phyloP scores from a whole-genome alignment of 2,888 invertebrate genomes.

The Cheilosia variabilis region DNA sequence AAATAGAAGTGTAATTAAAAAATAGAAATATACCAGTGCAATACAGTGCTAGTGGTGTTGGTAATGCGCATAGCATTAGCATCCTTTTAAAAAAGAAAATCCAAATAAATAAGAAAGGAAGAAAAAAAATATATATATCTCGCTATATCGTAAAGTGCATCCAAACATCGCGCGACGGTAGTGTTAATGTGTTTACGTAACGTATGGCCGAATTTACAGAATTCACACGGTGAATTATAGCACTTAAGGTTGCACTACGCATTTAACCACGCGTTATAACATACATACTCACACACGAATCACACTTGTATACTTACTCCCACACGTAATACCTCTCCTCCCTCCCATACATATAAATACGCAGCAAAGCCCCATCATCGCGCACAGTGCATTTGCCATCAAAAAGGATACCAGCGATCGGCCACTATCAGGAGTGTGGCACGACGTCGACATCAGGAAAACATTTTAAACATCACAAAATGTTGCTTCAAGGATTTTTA shows the following conservation, averaged over 20 bases:
- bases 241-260: constrained; percentile 74
- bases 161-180: constrained; percentile 45
- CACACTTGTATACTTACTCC: constrained; percentile 29
- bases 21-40: constrained; percentile 54
- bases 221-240: constrained; percentile 75
- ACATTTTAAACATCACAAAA: constrained; percentile 72
- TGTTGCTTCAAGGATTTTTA: constrained; percentile 77
- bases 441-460: constrained; percentile 75
- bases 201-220: constrained; percentile 69
- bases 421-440: constrained; percentile 61
- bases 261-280: constrained; percentile 75
- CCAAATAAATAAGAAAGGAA: no score
- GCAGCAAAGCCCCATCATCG: not conserved
- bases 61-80: constrained; percentile 59
- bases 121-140: constrained; percentile 20
- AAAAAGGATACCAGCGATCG: constrained; percentile 49
- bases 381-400: constrained; percentile 40
- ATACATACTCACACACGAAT: constrained; percentile 42
- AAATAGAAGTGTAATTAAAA: constrained; percentile 65
- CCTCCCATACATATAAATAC: not conserved
- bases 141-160: constrained; percentile 41
- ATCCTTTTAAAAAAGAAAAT: constrained; percentile 44
- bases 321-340: not conserved
- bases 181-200: constrained; percentile 72
- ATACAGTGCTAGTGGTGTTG: constrained; percentile 41